A percentile compares a stretch with the other conserved stretches of the same genome.
Evolutionary conservation across 1,140 invertebrate species (phyloP).

Genomic region (Lethocerus indicus): DNA sequence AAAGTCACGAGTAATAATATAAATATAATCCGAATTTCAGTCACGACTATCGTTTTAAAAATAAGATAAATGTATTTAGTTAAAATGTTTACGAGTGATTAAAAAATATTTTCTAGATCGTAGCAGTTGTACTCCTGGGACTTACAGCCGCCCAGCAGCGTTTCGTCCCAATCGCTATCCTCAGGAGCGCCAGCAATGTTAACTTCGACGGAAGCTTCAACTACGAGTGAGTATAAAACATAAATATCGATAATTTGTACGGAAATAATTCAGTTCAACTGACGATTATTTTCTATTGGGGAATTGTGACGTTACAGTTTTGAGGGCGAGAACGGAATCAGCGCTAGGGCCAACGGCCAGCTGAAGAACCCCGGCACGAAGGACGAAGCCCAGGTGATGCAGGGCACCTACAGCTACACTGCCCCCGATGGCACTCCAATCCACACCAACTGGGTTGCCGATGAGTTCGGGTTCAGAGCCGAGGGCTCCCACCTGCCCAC

Average conservation of each 20-base stretch:
- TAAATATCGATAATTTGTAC: too few species aligned
- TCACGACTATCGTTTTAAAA: too few species aligned
- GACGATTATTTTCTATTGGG: too few species aligned
- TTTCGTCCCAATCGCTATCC: conserved; percentile 3
- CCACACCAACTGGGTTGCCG: conserved; percentile 43
- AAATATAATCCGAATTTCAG: too few species aligned
- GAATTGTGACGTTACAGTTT: conserved; percentile 41
- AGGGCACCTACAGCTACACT: conserved; percentile 54
- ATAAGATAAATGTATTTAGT: too few species aligned
- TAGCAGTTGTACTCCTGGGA: too few species aligned
- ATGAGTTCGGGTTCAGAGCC: conserved; percentile 28
- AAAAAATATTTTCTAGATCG: too few species aligned
- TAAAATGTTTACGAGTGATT: too few species aligned
- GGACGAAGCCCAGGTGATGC: conserved; percentile 50
- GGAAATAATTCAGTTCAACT: too few species aligned
- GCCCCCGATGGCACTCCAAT: conserved; percentile 32
- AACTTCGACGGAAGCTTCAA: background rate
- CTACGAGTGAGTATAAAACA: background rate
- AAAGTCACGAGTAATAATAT: too few species aligned
- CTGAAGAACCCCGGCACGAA: conserved; percentile 48
- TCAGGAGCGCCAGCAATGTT: background rate
- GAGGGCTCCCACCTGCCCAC: conserved; percentile 13
- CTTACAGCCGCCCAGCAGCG: too few species aligned
- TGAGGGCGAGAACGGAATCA: conserved; percentile 71
- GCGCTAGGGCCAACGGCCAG: conserved; percentile 60